phyloP scores from a whole-genome alignment of 2,888 invertebrate genomes.

The Spatulosminthurus flaviceps region DNA sequence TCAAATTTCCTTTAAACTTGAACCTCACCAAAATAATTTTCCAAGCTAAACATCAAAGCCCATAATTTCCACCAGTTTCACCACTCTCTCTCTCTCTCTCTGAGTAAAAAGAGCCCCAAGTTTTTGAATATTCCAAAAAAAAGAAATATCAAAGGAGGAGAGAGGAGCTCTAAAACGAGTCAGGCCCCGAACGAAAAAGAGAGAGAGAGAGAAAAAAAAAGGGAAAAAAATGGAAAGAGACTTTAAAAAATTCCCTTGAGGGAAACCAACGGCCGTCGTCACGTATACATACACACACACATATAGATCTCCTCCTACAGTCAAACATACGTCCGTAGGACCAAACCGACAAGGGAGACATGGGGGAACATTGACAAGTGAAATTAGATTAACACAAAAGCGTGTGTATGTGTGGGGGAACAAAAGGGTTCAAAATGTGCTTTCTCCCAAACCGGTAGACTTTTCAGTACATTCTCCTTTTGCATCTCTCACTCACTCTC shows the following conservation, averaged over 20 bases:
- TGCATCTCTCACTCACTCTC: background rate
- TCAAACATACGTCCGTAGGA: no score
- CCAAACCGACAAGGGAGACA: constrained; percentile 41
- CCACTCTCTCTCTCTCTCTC: no score
- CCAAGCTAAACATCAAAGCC: no score
- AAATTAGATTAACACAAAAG: constrained; percentile 63
- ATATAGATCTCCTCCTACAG: background rate
- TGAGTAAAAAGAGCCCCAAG: no score
- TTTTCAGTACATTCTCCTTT: background rate
- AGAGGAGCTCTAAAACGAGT: no score
- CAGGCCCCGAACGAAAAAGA: no score
- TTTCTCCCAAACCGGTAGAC: constrained; percentile 20
- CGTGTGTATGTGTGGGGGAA: constrained; percentile 54
- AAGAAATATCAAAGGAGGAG: background rate
- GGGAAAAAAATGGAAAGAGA: constrained; percentile 30
- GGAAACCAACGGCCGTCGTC: constrained; percentile 40
- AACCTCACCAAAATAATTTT: no score
- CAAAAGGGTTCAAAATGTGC: constrained; percentile 53
- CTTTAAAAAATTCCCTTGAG: constrained; percentile 50
- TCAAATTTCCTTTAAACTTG: no score
- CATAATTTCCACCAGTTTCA: no score
- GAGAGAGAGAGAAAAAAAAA: constrained; percentile 28
- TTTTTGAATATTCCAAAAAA: background rate
- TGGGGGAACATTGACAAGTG: constrained; percentile 60
- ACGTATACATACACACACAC: background rate